Evolutionary conservation across 2,113 vertebrate genomes (phyloP), one percentile per base, ranked within the genome.

Genomic region (Meriones unguiculatus): DNA sequence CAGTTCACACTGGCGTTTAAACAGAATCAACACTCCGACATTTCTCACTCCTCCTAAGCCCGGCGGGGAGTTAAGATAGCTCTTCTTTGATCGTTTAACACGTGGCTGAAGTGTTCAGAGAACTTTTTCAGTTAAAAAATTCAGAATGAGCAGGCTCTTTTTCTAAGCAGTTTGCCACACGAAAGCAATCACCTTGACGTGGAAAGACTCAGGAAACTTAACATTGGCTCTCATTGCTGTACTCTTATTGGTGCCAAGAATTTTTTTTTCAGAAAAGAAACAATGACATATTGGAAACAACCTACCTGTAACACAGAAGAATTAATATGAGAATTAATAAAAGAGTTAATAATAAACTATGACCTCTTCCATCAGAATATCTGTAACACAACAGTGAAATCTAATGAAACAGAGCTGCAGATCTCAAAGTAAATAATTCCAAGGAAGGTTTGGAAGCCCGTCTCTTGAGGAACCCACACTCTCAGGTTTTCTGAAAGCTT

Each of bases 1-100:
- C 94, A 97, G 1, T 92, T 94, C 72, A 88, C 89, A 46, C 17
- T 87, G 78, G 70, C 90, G 92, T 95, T 95, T 96, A 95, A 97
- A 96, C 84, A 94, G 97, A 97, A 86, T 91, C 81, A 95, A 95
- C 88, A 67, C 88, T 97, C 91, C 92, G 81, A 84, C 92, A 32
- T 92, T 91, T 89, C 86, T 93, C 87, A 89, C n/a, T 13, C 91
- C 70, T 46, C 57, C 80, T 93, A 87, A 80, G 41, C 87, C 25
- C 80, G 28, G 25, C 0, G 0, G 81, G 41, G 76, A 93, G 93
- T 50, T 75, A 92, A n/a, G 81, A 57, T 89, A 93, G 62, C 85
- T 95, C 46, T 30, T 41, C 54, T 92, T 92, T 76, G 77, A 82
- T 86, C 78, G 65, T 73, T 85, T 10, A 80, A 92, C 94, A 28